phyloP scores from a whole-genome alignment of 2,113 vertebrate species.

The Pelvicachromis taeniatus region DNA sequence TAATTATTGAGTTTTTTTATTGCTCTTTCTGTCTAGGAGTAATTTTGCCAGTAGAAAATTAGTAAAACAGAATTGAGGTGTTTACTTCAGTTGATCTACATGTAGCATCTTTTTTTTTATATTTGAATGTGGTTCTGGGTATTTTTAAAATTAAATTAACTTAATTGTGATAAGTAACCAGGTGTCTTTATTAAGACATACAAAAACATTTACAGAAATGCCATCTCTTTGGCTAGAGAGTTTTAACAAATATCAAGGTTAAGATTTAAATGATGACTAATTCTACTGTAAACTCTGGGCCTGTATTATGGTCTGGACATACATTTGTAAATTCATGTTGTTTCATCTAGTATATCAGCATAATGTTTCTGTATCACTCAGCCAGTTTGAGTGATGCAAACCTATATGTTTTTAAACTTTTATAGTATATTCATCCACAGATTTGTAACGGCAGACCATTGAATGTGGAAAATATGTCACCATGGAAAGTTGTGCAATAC shows the following conservation, averaged over 20 bases:
- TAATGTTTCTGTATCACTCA: not conserved
- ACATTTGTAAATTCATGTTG: not conserved
- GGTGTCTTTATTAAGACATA: not conserved
- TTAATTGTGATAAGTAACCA: not conserved
- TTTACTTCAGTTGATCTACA: not conserved
- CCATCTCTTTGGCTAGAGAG: not conserved
- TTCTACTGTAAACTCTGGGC: not conserved
- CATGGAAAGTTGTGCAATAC: not conserved
- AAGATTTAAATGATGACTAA: not conserved
- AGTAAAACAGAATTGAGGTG: accelerated
- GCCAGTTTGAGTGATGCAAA: not conserved
- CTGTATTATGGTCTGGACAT: not conserved
- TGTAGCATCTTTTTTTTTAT: not conserved
- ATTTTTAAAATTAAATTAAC: not conserved
- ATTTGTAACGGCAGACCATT: not conserved
- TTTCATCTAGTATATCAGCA: not conserved
- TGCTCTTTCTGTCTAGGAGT: not conserved
- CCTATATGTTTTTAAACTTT: not conserved
- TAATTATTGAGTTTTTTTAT: accelerated
- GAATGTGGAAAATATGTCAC: not conserved
- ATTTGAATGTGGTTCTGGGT: not conserved
- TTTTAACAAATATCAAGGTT: not conserved
- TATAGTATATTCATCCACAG: not conserved
- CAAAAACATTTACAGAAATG: not conserved
- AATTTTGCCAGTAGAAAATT: not conserved